These are phyloP conservation scores for Cosmia pyralina DNA, from an alignment of 2,888 invertebrate species.

Conservation along the genomic window DNA sequence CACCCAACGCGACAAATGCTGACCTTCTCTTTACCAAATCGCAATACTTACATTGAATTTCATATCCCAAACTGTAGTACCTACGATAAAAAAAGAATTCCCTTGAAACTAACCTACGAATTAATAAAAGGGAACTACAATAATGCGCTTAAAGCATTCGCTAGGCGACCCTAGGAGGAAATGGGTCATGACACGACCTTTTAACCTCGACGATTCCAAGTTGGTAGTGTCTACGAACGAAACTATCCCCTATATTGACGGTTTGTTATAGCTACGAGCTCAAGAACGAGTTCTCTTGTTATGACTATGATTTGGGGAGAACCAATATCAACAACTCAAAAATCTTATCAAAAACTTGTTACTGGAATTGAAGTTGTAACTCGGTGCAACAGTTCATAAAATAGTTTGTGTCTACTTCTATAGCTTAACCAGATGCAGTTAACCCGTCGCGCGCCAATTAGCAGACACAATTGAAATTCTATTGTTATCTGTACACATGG, in stretches of 20 bases:
- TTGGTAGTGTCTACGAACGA: slow-evolving; percentile 17
- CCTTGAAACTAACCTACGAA: background rate
- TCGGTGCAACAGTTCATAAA: background rate
- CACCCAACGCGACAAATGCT: no score
- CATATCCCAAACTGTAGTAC: background rate
- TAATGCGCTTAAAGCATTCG: background rate
- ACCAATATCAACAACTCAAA: background rate
- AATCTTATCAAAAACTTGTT: no score
- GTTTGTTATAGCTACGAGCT: slow-evolving; percentile 1
- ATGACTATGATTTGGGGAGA: background rate
- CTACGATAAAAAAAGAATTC: background rate
- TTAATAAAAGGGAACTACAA: slow-evolving; percentile 14
- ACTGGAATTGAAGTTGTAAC: no score
- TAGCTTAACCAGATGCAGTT: background rate
- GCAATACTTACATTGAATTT: background rate
- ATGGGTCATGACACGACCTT: slow-evolving; percentile 60
- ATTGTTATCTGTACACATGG: no score
- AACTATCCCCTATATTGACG: slow-evolving; percentile 20
- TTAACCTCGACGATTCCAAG: slow-evolving; percentile 40
- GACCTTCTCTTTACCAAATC: no score
- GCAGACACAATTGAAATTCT: no score
- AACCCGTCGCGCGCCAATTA: no score
- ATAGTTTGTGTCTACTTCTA: background rate
- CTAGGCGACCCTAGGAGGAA: slow-evolving; percentile 41
- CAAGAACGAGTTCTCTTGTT: slow-evolving; percentile 1